Percentiles rank a stretch among this genome's conserved stretches.
Conservation (phyloP, 2,888 invertebrate species). For the Ypsolopha scabrella region DNA sequence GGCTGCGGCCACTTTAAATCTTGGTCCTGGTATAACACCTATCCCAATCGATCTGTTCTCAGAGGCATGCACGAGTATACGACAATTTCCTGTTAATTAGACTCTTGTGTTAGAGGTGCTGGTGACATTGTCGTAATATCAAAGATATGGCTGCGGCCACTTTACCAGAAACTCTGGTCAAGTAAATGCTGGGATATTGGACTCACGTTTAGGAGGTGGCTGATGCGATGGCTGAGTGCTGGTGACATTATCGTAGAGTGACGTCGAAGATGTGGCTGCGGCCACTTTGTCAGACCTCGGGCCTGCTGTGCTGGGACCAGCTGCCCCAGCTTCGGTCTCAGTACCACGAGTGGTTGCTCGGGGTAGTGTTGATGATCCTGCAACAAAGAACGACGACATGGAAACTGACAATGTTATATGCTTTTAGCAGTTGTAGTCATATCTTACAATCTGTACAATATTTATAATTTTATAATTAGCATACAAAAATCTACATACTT, state of each 20-base stretch:
- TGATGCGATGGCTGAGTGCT: slow-evolving; percentile 57
- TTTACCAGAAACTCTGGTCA: too few species aligned
- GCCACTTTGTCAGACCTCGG: slow-evolving; percentile 77
- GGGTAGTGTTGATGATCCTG: slow-evolving; percentile 88
- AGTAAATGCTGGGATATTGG: neutral
- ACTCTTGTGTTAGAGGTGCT: too few species aligned
- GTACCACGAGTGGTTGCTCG: slow-evolving; percentile 79
- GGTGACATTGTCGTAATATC: too few species aligned
- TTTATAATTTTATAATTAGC: too few species aligned
- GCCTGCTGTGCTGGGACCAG: slow-evolving; percentile 72
- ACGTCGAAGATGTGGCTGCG: slow-evolving; percentile 89
- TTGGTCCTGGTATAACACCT: slow-evolving; percentile 70
- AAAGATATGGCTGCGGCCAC: too few species aligned
- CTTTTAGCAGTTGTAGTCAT: neutral
- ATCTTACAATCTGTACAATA: slow-evolving; percentile 13
- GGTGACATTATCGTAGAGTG: slow-evolving; percentile 87
- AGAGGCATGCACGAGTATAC: too few species aligned
- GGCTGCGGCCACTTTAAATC: slow-evolving; percentile 82
- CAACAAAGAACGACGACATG: neutral
- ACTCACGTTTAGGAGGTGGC: slow-evolving; percentile 62
- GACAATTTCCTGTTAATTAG: too few species aligned
- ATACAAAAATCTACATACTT: too few species aligned
- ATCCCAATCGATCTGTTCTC: slow-evolving; percentile 74
- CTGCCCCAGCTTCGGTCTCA: slow-evolving; percentile 73
- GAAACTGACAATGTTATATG: neutral